A percentile compares a stretch with the other conserved stretches of the same genome.
Evolutionary conservation across 2,888 invertebrate species (phyloP).

Genomic region (Meiosimyza decipiens): DNA sequence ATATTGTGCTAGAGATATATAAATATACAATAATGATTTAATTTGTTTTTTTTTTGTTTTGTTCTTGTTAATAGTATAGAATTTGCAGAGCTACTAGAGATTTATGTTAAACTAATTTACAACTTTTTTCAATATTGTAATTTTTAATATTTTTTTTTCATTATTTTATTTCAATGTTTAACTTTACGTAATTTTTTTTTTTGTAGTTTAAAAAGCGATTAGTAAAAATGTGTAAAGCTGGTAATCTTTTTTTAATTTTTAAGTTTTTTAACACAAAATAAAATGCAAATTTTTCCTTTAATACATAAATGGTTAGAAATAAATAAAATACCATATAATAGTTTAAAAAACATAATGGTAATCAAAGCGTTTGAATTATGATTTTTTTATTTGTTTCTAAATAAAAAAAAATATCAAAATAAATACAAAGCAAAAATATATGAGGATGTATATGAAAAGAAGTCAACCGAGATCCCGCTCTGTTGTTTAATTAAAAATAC

Average conservation of each 20-base stretch:
- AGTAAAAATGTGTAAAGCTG: constrained; percentile 31
- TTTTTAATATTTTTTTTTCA: too few species aligned
- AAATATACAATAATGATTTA: constrained; percentile 28
- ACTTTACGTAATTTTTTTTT: constrained; percentile 6
- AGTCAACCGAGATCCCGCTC: constrained; percentile 65
- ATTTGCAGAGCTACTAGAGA: constrained; percentile 22
- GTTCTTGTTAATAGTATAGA: constrained; percentile 13
- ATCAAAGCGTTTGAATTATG: not conserved
- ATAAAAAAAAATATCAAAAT: constrained; percentile 25
- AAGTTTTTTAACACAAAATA: constrained; percentile 18
- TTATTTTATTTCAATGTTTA: not conserved
- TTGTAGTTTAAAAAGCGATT: constrained; percentile 26
- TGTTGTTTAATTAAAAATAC: constrained; percentile 50
- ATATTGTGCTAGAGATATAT: constrained; percentile 34
- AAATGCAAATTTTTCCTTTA: constrained; percentile 18
- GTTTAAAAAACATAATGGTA: constrained; percentile 4
- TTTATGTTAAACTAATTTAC: constrained; percentile 20
- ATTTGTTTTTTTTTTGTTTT: not conserved
- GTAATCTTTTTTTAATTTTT: constrained; percentile 39
- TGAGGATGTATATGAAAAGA: constrained; percentile 50
- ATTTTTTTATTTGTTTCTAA: not conserved
- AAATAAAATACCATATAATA: constrained; percentile 28
- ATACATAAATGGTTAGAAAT: constrained; percentile 47
- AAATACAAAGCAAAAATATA: constrained; percentile 38
- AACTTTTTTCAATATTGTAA: constrained; percentile 25